Evolutionary conservation across 2,888 invertebrate species (phyloP).

Genomic region (Pomacea canaliculata): DNA sequence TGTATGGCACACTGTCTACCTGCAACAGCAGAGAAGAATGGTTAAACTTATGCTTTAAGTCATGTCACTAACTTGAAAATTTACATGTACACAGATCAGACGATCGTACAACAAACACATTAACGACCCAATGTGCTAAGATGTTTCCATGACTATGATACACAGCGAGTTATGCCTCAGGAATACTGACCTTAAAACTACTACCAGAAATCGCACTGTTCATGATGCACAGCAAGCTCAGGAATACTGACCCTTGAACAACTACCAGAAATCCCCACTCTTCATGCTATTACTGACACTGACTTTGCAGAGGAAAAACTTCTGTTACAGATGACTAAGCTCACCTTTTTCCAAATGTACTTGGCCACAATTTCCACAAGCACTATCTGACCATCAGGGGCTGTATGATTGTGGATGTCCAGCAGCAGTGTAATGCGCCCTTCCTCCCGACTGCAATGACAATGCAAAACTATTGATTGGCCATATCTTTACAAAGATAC

Average conservation of each 20-base stretch:
- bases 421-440: slow-evolving; percentile 75
- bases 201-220: not conserved
- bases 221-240: not conserved
- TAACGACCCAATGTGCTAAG: not conserved
- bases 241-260: too few species aligned
- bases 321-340: not conserved
- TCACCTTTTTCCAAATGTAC: slow-evolving; percentile 60
- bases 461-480: slow-evolving; percentile 4
- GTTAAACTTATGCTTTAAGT: too few species aligned
- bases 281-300: too few species aligned
- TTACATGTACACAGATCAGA: not conserved
- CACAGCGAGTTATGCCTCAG: too few species aligned
- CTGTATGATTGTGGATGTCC: slow-evolving; percentile 37
- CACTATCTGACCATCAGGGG: slow-evolving; percentile 38
- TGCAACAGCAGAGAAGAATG: slow-evolving; percentile 29
- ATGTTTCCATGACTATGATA: not conserved
- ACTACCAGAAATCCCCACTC: too few species aligned
- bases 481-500: too few species aligned
- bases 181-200: too few species aligned
- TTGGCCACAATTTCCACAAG: slow-evolving; percentile 47
- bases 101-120: not conserved
- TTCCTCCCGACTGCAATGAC: slow-evolving; percentile 55
- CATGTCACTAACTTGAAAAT: not conserved
- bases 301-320: too few species aligned
- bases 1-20: slow-evolving; percentile 62